Percentiles rank a stretch among this genome's conserved stretches.
phyloP scores from a whole-genome alignment of 23 tunicate genomes.

The Trididemnum clinides region DNA sequence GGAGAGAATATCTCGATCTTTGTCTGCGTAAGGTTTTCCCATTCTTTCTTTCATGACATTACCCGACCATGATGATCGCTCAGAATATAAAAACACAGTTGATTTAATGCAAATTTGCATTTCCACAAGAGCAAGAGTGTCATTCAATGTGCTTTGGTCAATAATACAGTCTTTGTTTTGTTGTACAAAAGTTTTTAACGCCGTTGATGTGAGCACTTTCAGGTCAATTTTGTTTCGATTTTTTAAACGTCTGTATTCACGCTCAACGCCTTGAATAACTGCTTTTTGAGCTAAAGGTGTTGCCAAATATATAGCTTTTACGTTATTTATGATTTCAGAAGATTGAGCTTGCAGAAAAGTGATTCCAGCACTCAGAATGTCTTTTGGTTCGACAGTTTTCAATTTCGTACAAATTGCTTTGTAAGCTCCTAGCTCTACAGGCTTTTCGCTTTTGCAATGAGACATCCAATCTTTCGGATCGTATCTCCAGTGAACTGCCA shows the following conservation, averaged over 20 bases:
- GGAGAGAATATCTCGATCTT: neutral
- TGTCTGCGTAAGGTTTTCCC: neutral
- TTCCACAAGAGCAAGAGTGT: neutral
- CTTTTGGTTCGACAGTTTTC: neutral
- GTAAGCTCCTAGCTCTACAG: neutral
- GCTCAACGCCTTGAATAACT: neutral
- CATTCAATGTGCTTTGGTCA: neutral
- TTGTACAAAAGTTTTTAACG: constrained; percentile 1
- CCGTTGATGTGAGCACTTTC: neutral
- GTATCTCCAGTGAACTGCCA: constrained; percentile 14
- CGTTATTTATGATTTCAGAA: neutral
- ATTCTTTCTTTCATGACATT: constrained; percentile 7
- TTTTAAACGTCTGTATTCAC: neutral
- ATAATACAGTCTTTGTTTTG: neutral
- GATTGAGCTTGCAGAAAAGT: neutral
- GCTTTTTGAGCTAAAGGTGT: neutral
- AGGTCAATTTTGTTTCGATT: neutral
- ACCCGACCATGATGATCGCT: neutral
- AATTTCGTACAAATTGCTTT: neutral
- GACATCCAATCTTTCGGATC: neutral
- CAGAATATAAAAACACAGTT: constrained; percentile 1
- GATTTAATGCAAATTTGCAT: constrained; percentile 10
- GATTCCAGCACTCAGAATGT: neutral
- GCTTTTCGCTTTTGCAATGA: neutral
- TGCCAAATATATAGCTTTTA: neutral